These are phyloP conservation scores for Euclidia mi DNA, from an alignment of 2,888 invertebrate species.

Conservation along the genomic window DNA sequence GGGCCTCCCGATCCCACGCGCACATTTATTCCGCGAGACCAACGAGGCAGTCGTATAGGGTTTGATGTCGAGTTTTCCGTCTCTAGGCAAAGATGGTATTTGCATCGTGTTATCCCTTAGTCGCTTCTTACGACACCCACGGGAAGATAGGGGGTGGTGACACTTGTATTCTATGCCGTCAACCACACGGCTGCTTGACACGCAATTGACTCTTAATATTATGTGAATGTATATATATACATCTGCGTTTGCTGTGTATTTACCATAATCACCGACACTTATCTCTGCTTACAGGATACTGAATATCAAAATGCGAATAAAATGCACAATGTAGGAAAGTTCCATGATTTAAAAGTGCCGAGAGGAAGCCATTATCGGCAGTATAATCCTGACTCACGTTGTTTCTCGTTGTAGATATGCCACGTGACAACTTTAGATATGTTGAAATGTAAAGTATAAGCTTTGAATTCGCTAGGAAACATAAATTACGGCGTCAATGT, in stretches of 20 bases:
- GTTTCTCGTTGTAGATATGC: slow-evolving; percentile 18
- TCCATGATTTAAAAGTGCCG: slow-evolving; percentile 50
- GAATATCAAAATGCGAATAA: slow-evolving; percentile 54
- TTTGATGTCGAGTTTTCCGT: no score
- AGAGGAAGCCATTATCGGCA: slow-evolving; percentile 68
- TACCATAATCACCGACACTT: slow-evolving; percentile 42
- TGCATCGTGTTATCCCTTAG: no score
- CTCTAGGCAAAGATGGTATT: no score
- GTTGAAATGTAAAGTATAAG: slow-evolving; percentile 49
- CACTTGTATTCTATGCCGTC: no score
- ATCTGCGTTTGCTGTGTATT: slow-evolving; percentile 15
- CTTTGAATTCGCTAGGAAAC: not conserved
- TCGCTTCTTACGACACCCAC: no score
- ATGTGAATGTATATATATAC: no score
- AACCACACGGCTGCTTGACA: no score
- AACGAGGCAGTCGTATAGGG: no score
- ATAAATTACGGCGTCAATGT: not conserved
- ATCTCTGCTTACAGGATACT: slow-evolving; percentile 52
- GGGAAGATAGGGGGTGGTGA: no score
- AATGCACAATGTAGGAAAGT: slow-evolving; percentile 55
- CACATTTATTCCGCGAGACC: no score
- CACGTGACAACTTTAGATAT: slow-evolving; percentile 6
- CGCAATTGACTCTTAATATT: no score
- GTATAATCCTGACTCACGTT: slow-evolving; percentile 66
- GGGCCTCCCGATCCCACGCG: no score